Evolutionary conservation across 2,888 invertebrate genomes (phyloP).

Genomic region (Geophilus truncorum): DNA sequence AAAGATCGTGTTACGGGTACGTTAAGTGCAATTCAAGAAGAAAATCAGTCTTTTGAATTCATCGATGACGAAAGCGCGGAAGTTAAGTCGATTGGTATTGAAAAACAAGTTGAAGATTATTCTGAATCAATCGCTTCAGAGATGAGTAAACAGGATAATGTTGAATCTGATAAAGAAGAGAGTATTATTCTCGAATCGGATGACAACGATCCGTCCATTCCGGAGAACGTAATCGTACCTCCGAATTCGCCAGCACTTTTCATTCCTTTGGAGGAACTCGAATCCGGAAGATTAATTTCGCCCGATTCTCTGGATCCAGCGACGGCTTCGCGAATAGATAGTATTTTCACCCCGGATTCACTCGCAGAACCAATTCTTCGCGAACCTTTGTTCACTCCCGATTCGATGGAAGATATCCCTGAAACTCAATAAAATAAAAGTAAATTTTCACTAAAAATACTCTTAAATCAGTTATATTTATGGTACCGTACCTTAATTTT

Average conservation of each 20-base stretch:
- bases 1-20: not conserved
- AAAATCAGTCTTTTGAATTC: too few relatives aligned
- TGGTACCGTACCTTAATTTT: too few relatives aligned
- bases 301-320: constrained; percentile 8
- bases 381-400: not conserved
- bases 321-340: not conserved
- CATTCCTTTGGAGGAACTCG: not conserved
- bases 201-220: not conserved
- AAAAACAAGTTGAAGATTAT: too few relatives aligned
- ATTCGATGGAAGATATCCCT: not conserved
- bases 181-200: not conserved
- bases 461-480: not conserved
- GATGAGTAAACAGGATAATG: not conserved
- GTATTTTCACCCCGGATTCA: not conserved
- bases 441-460: not conserved
- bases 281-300: not conserved
- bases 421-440: not conserved
- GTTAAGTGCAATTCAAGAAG: not conserved
- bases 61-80: too few relatives aligned
- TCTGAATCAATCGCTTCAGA: too few relatives aligned
- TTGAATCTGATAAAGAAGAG: not conserved
- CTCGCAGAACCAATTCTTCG: not conserved
- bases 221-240: not conserved
- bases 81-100: too few relatives aligned
- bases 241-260: not conserved